A percentile compares a stretch with the other conserved stretches of the same genome.
phyloP scores from a whole-genome alignment of 2,797 vertebrate species.

The Tolypeutes matacus region DNA sequence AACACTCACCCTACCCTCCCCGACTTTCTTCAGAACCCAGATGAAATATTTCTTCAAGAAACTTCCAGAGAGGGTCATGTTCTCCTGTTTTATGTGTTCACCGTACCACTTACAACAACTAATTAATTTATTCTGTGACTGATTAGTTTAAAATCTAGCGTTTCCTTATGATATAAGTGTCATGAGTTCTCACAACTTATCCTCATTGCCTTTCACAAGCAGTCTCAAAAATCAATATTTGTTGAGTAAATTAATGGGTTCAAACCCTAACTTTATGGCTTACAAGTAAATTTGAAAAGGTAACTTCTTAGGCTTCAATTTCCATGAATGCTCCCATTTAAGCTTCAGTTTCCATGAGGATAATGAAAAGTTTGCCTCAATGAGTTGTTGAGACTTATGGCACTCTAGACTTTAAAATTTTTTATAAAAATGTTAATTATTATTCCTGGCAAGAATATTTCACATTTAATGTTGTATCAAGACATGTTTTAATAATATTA shows the following conservation, averaged over 20 bases:
- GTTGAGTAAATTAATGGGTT: conserved; percentile 54
- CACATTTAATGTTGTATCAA: conserved; percentile 56
- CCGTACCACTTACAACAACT: conserved; percentile 60
- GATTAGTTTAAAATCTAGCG: conserved; percentile 79
- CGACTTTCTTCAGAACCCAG: not conserved
- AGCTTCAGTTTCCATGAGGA: conserved; percentile 39
- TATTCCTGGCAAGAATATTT: conserved; percentile 44
- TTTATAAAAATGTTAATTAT: conserved; percentile 61
- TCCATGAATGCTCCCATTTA: not conserved
- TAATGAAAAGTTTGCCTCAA: conserved; percentile 36
- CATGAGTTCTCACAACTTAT: conserved; percentile 63
- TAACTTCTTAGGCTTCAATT: conserved; percentile 33
- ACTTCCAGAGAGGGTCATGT: not conserved
- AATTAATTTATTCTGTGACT: conserved; percentile 74
- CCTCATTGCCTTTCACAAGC: conserved; percentile 49
- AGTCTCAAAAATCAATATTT: conserved; percentile 62
- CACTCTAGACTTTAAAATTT: conserved; percentile 58
- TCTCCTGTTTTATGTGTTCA: not conserved
- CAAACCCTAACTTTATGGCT: conserved; percentile 45
- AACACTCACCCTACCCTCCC: not conserved
- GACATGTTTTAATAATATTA: conserved; percentile 48
- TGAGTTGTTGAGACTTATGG: conserved; percentile 21
- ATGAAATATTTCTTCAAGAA: conserved; percentile 12
- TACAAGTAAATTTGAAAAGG: conserved; percentile 64
- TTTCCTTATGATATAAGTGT: conserved; percentile 43